These are phyloP conservation scores for Paradoxurus hermaphroditus DNA, from an alignment of 2,113 vertebrate species.

Conservation along the genomic window DNA sequence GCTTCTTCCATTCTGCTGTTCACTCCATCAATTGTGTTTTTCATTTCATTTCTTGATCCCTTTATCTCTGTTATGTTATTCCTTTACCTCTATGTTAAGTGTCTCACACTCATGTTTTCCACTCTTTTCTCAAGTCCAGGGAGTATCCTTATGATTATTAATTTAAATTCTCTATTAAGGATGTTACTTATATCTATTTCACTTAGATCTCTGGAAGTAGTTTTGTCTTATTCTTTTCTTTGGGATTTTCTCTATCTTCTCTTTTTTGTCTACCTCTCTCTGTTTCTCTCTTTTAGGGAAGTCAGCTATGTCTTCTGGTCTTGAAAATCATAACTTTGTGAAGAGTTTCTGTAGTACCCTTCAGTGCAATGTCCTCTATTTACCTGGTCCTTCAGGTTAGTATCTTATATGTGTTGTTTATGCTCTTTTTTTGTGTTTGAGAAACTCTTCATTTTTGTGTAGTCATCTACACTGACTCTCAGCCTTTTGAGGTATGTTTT, in stretches of 20 bases:
- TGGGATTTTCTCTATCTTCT: neutral
- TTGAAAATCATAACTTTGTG: neutral
- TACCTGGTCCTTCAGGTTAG: neutral
- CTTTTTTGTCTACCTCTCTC: neutral
- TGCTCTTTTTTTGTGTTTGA: neutral
- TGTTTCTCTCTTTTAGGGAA: neutral
- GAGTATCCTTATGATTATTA: neutral
- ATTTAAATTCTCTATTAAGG: neutral
- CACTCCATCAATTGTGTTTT: neutral
- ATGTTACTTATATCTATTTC: neutral
- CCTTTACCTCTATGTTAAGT: neutral
- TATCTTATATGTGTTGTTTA: neutral
- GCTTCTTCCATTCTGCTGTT: neutral
- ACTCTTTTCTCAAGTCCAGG: neutral
- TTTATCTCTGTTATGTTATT: neutral
- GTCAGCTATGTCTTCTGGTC: neutral
- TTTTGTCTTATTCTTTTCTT: neutral
- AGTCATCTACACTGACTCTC: neutral
- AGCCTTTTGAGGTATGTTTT: neutral
- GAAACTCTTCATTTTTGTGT: neutral
- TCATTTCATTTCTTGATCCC: neutral
- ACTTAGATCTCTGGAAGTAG: neutral
- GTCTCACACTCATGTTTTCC: neutral
- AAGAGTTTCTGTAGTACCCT: neutral
- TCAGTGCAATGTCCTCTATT: neutral